Evolutionary conservation across 1,140 invertebrate genomes (phyloP).

Genomic region (honey bee (Apis mellifera)): DNA sequence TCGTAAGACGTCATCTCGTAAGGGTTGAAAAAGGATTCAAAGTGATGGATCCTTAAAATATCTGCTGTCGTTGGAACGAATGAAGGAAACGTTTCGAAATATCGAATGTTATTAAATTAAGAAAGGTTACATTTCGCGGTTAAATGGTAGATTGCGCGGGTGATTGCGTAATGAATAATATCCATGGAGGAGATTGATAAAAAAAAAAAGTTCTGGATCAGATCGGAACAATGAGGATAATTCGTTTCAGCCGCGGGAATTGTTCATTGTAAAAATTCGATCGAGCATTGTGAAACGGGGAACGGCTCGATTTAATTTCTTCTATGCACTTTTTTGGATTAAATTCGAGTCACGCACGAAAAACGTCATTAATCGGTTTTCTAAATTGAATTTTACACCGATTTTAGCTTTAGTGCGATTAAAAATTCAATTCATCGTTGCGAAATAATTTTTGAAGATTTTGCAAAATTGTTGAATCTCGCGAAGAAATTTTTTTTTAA

Average conservation of each 20-base stretch:
- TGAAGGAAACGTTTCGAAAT: not conserved
- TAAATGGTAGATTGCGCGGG: not conserved
- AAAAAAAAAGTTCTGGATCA: not conserved
- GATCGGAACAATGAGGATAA: not conserved
- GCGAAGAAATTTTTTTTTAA: not conserved
- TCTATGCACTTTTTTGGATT: not conserved
- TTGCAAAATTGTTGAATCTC: not conserved
- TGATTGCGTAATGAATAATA: not conserved
- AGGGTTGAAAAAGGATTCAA: too few relatives aligned
- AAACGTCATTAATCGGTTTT: not conserved
- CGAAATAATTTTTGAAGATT: not conserved
- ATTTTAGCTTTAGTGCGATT: conserved; percentile 26
- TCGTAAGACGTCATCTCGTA: too few relatives aligned
- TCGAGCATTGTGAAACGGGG: not conserved
- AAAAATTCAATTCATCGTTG: not conserved
- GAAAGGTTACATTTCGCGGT: not conserved
- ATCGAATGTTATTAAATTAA: too few relatives aligned
- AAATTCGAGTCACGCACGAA: not conserved
- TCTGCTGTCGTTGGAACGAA: too few relatives aligned
- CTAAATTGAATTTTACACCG: not conserved
- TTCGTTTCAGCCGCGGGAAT: not conserved
- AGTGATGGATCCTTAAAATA: too few relatives aligned
- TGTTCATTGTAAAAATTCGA: not conserved
- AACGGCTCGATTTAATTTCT: not conserved
- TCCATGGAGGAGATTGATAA: too few relatives aligned